Conservation (phyloP, 2,888 invertebrate species). For the Drosophila quasianomalipes region DNA sequence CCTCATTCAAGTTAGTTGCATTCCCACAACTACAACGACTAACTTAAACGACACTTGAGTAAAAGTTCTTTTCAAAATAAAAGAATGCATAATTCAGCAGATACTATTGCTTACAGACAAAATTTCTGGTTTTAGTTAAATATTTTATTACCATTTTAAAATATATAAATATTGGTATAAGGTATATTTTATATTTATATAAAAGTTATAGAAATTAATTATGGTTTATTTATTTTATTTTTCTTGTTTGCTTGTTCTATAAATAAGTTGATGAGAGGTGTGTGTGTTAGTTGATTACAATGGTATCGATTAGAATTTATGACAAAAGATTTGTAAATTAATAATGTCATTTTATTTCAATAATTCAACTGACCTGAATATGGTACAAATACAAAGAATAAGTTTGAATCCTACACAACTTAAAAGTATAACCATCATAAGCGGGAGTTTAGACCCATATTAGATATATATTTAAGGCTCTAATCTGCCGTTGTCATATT, state of each 20-base stretch:
- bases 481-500: background rate
- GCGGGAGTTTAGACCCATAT: background rate
- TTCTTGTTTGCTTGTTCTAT: background rate
- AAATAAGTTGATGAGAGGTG: background rate
- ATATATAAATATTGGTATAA: background rate
- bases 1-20: conserved; percentile 2
- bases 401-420: background rate
- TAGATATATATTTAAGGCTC: background rate
- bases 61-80: background rate
- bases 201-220: background rate
- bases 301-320: background rate
- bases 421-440: background rate
- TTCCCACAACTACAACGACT: background rate
- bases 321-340: background rate
- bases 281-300: background rate
- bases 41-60: background rate
- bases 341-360: background rate
- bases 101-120: background rate
- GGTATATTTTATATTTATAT: too few species aligned
- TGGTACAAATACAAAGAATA: background rate
- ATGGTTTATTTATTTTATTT: background rate
- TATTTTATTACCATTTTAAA: background rate
- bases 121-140: background rate
- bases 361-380: background rate
- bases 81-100: background rate